Evolutionary conservation across 2,888 invertebrate species (phyloP).

Genomic region (Athalia circularis): DNA sequence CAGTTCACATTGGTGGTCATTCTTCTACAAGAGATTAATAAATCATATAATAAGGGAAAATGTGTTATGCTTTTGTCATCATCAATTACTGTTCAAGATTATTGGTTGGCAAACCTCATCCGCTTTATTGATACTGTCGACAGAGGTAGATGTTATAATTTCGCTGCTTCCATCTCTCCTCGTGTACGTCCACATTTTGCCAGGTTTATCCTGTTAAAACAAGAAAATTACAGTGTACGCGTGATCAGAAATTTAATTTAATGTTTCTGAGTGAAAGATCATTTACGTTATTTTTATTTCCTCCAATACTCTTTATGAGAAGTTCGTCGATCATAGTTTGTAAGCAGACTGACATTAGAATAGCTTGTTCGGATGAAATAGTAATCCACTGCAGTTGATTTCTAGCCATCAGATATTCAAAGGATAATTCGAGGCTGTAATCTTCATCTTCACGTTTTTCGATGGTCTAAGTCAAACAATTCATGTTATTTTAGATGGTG

Average conservation of each 20-base stretch:
- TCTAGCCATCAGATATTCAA: constrained; percentile 95
- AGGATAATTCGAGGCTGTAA: constrained; percentile 86
- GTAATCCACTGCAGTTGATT: constrained; percentile 96
- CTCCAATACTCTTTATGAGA: constrained; percentile 83
- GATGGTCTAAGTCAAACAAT: constrained; percentile 54
- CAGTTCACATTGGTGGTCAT: constrained; percentile 75
- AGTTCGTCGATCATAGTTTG: constrained; percentile 98
- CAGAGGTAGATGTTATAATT: constrained; percentile 77
- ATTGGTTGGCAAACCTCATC: constrained; percentile 52
- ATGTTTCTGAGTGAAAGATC: constrained; percentile 12
- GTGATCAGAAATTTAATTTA: constrained; percentile 4
- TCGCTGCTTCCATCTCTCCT: constrained; percentile 85
- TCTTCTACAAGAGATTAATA: constrained; percentile 76
- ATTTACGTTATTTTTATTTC: constrained; percentile 74
- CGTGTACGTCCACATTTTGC: constrained; percentile 82
- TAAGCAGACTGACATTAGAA: constrained; percentile 95
- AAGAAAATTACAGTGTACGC: background rate
- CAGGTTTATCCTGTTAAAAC: constrained; percentile 62
- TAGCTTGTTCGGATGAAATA: constrained; percentile 92
- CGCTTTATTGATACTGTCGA: constrained; percentile 75
- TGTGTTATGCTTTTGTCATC: too few relatives aligned
- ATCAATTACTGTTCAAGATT: too few relatives aligned
- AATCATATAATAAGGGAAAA: too few relatives aligned
- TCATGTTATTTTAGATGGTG: background rate
- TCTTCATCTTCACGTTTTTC: constrained; percentile 64